These are phyloP conservation scores for Astyanax mexicanus DNA, from an alignment of 2,797 vertebrate genomes.

Conservation along the genomic window DNA sequence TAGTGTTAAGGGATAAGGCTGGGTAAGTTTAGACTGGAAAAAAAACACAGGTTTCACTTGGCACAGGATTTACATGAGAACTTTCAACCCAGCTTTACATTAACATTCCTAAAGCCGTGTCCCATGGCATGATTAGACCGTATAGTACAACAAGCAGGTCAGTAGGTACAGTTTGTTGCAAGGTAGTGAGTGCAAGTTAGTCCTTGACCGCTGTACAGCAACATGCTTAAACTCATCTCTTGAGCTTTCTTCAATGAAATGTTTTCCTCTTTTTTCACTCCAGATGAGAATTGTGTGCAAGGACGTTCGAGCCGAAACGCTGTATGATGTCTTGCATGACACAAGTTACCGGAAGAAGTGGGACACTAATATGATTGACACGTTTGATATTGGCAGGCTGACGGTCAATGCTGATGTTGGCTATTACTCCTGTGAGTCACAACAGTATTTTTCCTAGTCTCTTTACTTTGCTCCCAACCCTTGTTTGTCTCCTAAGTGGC, in stretches of 20 bases:
- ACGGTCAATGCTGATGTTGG: constrained; percentile 86
- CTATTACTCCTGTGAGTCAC: constrained; percentile 85
- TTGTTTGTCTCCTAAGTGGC: not conserved
- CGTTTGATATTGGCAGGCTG: constrained; percentile 86
- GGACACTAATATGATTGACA: constrained; percentile 89
- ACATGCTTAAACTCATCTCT: too few species aligned
- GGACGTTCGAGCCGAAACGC: constrained; percentile 79
- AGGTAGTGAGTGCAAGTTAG: not conserved
- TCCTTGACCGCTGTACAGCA: too few species aligned
- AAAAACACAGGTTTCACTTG: constrained; percentile 43
- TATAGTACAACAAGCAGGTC: not conserved
- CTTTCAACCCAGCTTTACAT: not conserved
- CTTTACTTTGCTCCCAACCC: constrained; percentile 1
- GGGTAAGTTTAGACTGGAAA: constrained; percentile 48
- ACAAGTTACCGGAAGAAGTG: constrained; percentile 84
- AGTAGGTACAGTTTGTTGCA: not conserved
- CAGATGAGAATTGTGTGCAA: constrained; percentile 88
- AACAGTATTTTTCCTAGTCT: not conserved
- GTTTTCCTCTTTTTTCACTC: constrained; percentile 14
- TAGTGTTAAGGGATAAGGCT: constrained; percentile 46
- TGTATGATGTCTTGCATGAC: constrained; percentile 86
- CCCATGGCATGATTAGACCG: not conserved
- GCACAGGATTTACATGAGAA: constrained; percentile 30
- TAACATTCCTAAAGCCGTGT: constrained; percentile 9
- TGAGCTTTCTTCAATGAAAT: constrained; percentile 33